Evolutionary conservation across 1,140 invertebrate species (phyloP).

Genomic region (Lasioglossum albipes): DNA sequence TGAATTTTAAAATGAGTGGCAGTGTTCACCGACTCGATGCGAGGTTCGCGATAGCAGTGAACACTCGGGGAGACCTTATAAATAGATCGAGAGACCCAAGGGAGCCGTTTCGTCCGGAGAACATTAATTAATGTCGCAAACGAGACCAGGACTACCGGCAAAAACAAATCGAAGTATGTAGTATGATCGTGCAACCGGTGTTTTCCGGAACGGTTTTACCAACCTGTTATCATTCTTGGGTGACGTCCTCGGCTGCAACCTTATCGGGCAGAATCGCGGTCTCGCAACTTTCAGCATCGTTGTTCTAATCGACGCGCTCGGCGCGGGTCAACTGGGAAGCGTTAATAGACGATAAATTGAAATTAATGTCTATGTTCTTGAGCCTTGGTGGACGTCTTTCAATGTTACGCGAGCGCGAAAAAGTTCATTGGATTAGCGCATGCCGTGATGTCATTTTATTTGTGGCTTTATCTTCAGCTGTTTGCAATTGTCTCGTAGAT

Average conservation of each 20-base stretch:
- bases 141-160: background rate
- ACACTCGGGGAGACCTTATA: background rate
- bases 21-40: background rate
- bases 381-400: background rate
- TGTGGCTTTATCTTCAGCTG: constrained; percentile 16
- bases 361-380: constrained; percentile 35
- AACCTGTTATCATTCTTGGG: background rate
- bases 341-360: constrained; percentile 44
- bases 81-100: constrained; percentile 29
- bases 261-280: background rate
- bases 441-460: background rate
- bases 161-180: background rate
- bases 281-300: constrained; percentile 6
- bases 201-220: background rate
- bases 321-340: constrained; percentile 26
- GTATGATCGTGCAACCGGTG: constrained; percentile 5
- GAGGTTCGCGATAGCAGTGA: too few species aligned
- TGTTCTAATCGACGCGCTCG: constrained; percentile 13
- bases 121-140: constrained; percentile 39
- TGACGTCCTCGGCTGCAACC: background rate
- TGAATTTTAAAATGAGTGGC: background rate
- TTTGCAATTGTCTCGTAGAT: constrained; percentile 6
- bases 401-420: background rate
- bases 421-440: background rate
- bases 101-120: background rate